These are phyloP conservation scores for Danio kyathit DNA, from an alignment of 2,797 vertebrate species.

Conservation along the genomic window DNA sequence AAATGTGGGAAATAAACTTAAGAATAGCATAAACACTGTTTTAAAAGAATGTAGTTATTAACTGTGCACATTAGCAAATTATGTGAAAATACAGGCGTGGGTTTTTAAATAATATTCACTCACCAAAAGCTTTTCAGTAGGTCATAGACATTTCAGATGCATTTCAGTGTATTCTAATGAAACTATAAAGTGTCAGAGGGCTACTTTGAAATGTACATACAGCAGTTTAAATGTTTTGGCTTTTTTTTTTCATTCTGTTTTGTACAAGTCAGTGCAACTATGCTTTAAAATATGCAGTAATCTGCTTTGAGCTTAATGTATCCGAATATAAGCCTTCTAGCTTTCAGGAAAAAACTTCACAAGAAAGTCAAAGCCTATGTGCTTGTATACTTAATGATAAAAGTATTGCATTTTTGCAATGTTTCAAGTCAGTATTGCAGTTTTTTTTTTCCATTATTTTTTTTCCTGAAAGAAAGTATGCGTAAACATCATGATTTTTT, in stretches of 20 bases:
- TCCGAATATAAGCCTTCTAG: slow-evolving; percentile 18
- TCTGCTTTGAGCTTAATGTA: slow-evolving; percentile 2
- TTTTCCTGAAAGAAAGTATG: background rate
- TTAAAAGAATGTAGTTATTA: background rate
- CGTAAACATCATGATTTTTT: slow-evolving; percentile 12
- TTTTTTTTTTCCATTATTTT: too few relatives aligned
- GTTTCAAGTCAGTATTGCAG: too few relatives aligned
- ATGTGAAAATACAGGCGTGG: background rate
- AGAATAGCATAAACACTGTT: background rate
- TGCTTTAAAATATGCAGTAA: slow-evolving; percentile 18
- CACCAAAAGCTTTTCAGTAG: background rate
- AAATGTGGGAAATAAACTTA: too few relatives aligned
- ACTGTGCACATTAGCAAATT: background rate
- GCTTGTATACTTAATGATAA: slow-evolving; percentile 4
- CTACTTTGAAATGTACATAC: background rate
- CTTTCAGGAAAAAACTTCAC: background rate
- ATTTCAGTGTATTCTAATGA: background rate
- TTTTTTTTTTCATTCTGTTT: background rate
- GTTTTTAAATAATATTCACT: background rate
- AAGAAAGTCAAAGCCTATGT: background rate
- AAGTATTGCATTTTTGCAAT: background rate
- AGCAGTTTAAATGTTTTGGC: background rate
- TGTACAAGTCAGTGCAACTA: background rate
- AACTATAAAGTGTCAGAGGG: background rate
- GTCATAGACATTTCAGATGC: background rate